Evolutionary conservation across 2,113 vertebrate species (phyloP), one percentile per base, ranked within the genome.

Genomic region (Noctilio leporinus): DNA sequence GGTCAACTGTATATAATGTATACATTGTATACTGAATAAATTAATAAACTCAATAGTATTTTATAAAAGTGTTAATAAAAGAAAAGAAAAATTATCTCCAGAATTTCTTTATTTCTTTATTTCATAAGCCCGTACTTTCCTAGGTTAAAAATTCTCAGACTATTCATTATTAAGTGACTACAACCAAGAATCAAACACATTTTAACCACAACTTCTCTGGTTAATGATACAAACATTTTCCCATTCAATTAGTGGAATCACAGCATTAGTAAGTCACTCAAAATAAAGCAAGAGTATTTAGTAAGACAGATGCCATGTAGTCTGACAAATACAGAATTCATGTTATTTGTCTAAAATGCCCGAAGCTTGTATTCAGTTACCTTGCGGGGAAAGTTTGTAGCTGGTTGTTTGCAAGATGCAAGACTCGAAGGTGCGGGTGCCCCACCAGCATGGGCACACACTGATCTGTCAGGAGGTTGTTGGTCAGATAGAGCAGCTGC

Each of bases 361-460:
- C 9, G 51, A 20, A 49, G 38, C 49, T 1, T 38, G 22, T 17
- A n/a, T 11, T 87, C 17, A 49, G 45, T 93, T 94, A 99, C 99
- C 99, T 99, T 91, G 99, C 99, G 2, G 99, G 99, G 93, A 99
- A 99, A 49, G 99, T 99, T 93, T 99, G 98, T 87, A 99, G 96
- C 81, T 99, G 99, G 97, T 99, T 99, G 98, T 99, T 99, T 75
- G 99, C 99, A 45, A 99, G 98, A 96, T 99, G 99, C 89, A 99
- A 97, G 96, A 99, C 98, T 22, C 99, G 98, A 73, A 99, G 98
- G 97, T 98, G 99, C 0, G 98, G 98, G 92, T 99, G 99, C 87
- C 99, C 99, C 26, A 99, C 99, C 97, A 99, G 96, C 89, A 99
- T 96, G 88, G 99, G 98, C 35, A 99, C 99, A 47, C 99, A 99